These are phyloP conservation scores for Lepidurus arcticus DNA, from an alignment of 1,140 invertebrate genomes.

Conservation along the genomic window DNA sequence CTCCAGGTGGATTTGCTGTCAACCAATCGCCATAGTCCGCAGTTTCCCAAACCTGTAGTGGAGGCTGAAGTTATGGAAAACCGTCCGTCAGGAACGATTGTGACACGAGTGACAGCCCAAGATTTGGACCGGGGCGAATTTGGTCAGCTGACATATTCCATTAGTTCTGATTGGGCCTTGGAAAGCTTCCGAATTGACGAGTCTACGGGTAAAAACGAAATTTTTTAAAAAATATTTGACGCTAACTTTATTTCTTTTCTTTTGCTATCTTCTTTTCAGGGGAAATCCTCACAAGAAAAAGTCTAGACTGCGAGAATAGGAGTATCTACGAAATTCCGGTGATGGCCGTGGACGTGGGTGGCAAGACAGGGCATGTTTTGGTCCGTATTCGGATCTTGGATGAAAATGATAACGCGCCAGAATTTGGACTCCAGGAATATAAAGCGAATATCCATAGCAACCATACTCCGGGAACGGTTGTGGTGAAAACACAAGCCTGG, in stretches of 20 bases:
- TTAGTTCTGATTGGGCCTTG: constrained; percentile 67
- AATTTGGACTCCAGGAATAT: constrained; percentile 72
- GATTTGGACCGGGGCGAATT: constrained; percentile 79
- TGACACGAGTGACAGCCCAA: constrained; percentile 54
- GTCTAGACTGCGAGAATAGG: constrained; percentile 70
- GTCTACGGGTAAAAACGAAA: constrained; percentile 47
- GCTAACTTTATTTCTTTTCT: background rate
- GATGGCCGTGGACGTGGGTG: constrained; percentile 78
- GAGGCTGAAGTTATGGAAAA: constrained; percentile 53
- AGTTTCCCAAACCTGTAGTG: constrained; percentile 66
- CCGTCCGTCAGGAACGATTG: constrained; percentile 43
- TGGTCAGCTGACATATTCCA: constrained; percentile 69
- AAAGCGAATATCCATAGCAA: constrained; percentile 64
- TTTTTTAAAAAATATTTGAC: background rate
- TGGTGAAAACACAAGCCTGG: constrained; percentile 60
- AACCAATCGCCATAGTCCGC: constrained; percentile 71
- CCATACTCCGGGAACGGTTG: constrained; percentile 54
- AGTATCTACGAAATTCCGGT: constrained; percentile 71
- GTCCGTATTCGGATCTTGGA: constrained; percentile 73
- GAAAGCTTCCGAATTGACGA: constrained; percentile 74
- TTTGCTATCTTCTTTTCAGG: constrained; percentile 50
- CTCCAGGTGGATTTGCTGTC: constrained; percentile 72
- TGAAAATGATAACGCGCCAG: constrained; percentile 80
- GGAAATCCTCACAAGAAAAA: constrained; percentile 65
- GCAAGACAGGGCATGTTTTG: constrained; percentile 67